A percentile compares a stretch with the other conserved stretches of the same genome.
Evolutionary conservation across 1,140 invertebrate genomes (phyloP).

Genomic region (Drosophila arizonae): DNA sequence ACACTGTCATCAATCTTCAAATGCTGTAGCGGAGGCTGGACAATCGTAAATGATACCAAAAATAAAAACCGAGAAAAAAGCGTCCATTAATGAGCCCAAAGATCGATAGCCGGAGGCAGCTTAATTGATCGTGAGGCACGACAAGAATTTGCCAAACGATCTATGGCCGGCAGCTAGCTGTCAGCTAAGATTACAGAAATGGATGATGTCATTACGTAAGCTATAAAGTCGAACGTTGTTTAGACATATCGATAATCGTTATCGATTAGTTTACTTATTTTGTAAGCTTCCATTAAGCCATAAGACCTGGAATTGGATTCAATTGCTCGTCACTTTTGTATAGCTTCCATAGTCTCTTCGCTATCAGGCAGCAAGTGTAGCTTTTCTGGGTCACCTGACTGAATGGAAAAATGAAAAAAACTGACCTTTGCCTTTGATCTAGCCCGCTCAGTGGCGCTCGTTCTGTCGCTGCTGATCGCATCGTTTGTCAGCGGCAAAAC

Average conservation of each 20-base stretch:
- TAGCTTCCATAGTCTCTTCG: too few relatives aligned
- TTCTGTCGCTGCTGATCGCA: slow-evolving; percentile 30
- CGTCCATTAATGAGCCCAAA: slow-evolving; percentile 34
- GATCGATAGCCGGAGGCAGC: slow-evolving; percentile 24
- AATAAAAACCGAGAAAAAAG: not conserved
- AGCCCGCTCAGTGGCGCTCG: slow-evolving; percentile 4
- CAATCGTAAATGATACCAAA: slow-evolving; percentile 24
- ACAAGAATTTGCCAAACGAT: slow-evolving; percentile 21
- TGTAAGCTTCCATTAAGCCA: too few relatives aligned
- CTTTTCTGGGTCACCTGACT: slow-evolving; percentile 20
- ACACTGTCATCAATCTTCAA: slow-evolving; percentile 31
- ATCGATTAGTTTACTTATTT: too few relatives aligned
- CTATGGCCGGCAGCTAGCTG: not conserved
- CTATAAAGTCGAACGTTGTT: not conserved
- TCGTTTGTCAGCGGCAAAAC: slow-evolving; percentile 47
- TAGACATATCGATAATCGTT: too few relatives aligned
- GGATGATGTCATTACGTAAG: not conserved
- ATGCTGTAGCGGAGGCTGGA: not conserved
- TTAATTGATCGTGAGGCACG: slow-evolving; percentile 14
- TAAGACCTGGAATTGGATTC: too few relatives aligned
- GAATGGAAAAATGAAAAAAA: slow-evolving; percentile 16
- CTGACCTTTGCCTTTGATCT: slow-evolving; percentile 46
- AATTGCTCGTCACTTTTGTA: too few relatives aligned
- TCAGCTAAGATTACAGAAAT: not conserved
- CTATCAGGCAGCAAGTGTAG: too few relatives aligned